Base-by-base conservation (phyloP, 2,797 vertebrate species). In the Tapirus indicus region DNA sequence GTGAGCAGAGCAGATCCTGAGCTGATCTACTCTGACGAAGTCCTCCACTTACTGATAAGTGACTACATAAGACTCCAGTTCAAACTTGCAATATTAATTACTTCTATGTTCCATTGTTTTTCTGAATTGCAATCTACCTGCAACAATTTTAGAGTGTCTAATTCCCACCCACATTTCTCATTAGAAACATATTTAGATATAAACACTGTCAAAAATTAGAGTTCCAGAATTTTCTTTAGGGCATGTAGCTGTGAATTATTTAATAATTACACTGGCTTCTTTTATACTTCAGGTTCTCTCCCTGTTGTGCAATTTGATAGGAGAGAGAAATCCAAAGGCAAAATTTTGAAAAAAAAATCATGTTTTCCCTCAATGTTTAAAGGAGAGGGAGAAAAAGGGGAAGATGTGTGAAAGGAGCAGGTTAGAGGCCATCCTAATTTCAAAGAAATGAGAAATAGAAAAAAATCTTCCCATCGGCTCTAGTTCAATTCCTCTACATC, bases 371-470 rank as follows among this genome's bases (percentile, higher is more conserved):
- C 56, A 41, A 7, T 91, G 56, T 92, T 93, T 60, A 60, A 69
- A 58, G 27, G 66, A 75, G 4, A 75, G 18, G 41, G 90, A 86
- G 9, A 64, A 71, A 60, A 74, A 6, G 23, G 5, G 10, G 29
- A 69, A 64, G 27, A 72, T 9, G 1, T 78, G 52, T 66, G 88
- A 85, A 66, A 66, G 18, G 38, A 75, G 83, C 47, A 58, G 38
- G 25, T 62, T 62, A 84, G 16, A 93, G 32, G 13, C 11, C 88
- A 96, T 88, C 14, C 47, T 74, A 80, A 89, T 32, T 92, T 80
- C 88, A 97, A 88, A 75, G 79, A 94, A 86, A 91, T 11, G 21
- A 23, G 89, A 94, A 91, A 41, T n/a, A 83, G 54, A 93, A 92
- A 93, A 92, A 92, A 77, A 79, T 52, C 49, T 88, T 64, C 52